A percentile compares a stretch with the other conserved stretches of the same genome.
phyloP scores from a whole-genome alignment of 2,888 invertebrate species.

The Thelaira solivaga region DNA sequence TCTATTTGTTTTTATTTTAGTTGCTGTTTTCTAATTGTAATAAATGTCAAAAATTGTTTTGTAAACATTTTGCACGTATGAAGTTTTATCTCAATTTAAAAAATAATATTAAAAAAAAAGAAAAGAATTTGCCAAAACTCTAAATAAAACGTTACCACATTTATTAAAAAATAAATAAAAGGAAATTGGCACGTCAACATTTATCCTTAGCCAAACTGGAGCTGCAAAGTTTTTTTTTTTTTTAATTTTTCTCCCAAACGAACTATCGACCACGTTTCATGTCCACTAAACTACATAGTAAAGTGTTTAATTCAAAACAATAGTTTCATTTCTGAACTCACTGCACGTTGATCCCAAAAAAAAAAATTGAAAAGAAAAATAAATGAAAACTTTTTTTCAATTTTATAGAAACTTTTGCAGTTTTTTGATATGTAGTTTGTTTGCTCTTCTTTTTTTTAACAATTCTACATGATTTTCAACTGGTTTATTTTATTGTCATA shows the following conservation, averaged over 20 bases:
- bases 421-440: constrained; percentile 27
- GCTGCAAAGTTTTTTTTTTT: constrained; percentile 30
- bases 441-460: background rate
- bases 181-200: constrained; percentile 69
- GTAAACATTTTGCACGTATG: constrained; percentile 50
- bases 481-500: constrained; percentile 57
- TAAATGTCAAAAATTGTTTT: constrained; percentile 58
- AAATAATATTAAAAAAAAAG: background rate
- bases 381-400: constrained; percentile 44
- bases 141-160: constrained; percentile 62
- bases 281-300: constrained; percentile 15
- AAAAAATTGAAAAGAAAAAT: no score
- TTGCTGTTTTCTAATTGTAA: constrained; percentile 56
- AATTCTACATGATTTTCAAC: constrained; percentile 44
- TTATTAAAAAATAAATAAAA: constrained; percentile 70
- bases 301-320: constrained; percentile 40
- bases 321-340: constrained; percentile 24
- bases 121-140: constrained; percentile 33
- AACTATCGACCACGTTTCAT: constrained; percentile 24
- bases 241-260: background rate
- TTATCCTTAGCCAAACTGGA: constrained; percentile 64
- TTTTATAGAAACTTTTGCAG: constrained; percentile 4
- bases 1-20: no score
- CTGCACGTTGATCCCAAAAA: constrained; percentile 10
- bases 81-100: constrained; percentile 56